A percentile compares a stretch with the other conserved stretches of the same genome.
Conservation (phyloP, 2,113 vertebrate species). For the Rattus rattus region DNA sequence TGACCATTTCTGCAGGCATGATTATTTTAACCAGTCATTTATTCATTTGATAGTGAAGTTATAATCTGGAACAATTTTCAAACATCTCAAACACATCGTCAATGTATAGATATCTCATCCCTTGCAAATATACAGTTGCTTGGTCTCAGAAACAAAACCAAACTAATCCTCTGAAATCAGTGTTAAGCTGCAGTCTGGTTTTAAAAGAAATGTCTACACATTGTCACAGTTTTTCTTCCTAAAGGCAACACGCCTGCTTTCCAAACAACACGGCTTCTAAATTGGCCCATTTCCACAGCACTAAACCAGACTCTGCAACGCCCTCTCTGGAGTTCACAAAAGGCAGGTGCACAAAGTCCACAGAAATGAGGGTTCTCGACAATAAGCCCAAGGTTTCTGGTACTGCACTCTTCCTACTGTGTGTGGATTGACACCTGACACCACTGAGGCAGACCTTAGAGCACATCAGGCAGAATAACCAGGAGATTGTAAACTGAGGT, state of each 20-base stretch:
- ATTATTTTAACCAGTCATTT: neutral
- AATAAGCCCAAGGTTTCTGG: neutral
- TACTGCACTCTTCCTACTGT: constrained; percentile 24
- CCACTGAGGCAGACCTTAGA: constrained; percentile 36
- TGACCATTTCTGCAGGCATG: neutral
- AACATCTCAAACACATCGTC: constrained; percentile 20
- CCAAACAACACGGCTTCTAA: neutral
- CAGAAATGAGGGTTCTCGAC: constrained; percentile 2
- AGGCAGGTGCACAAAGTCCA: neutral
- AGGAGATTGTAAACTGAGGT: constrained; percentile 78
- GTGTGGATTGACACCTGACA: neutral
- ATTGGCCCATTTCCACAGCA: neutral
- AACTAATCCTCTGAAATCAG: neutral
- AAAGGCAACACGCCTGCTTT: constrained; percentile 33
- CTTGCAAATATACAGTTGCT: constrained; percentile 22
- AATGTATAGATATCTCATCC: neutral
- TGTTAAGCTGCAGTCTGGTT: neutral
- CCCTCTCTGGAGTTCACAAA: neutral
- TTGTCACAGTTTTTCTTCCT: neutral
- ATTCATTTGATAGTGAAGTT: neutral
- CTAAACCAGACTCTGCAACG: neutral
- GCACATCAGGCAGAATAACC: constrained; percentile 46
- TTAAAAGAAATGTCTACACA: neutral
- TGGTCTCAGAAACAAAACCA: constrained; percentile 39
- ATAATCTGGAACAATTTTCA: neutral